Evolutionary conservation across 2,888 invertebrate genomes (phyloP).

Genomic region (Deilephila porcellus): DNA sequence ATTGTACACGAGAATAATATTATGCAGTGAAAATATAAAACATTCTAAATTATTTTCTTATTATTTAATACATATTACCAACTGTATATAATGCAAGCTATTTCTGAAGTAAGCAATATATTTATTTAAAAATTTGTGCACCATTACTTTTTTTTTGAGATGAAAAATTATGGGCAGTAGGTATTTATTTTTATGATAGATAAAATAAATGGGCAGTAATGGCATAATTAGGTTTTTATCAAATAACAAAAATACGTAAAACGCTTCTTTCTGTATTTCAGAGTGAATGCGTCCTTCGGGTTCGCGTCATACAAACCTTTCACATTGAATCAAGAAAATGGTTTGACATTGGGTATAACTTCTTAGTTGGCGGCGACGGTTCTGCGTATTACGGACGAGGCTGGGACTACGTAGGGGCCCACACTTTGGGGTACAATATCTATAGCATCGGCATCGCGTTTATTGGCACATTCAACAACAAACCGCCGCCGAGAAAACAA

Average conservation of each 20-base stretch:
- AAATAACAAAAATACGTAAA: not conserved
- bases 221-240: not conserved
- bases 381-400: slow-evolving; percentile 89
- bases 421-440: slow-evolving; percentile 87
- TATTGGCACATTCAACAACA: slow-evolving; percentile 88
- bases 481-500: slow-evolving; percentile 79
- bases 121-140: too few relatives aligned
- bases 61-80: too few relatives aligned
- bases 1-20: too few relatives aligned
- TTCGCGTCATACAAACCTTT: slow-evolving; percentile 87
- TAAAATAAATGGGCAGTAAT: not conserved
- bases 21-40: too few relatives aligned
- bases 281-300: slow-evolving; percentile 85
- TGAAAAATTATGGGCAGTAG: too few relatives aligned
- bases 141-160: too few relatives aligned
- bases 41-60: too few relatives aligned
- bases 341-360: slow-evolving; percentile 91
- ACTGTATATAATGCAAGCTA: too few relatives aligned
- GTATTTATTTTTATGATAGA: too few relatives aligned
- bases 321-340: slow-evolving; percentile 88
- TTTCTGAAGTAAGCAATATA: too few relatives aligned
- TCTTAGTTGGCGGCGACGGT: slow-evolving; percentile 92
- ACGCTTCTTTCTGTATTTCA: slow-evolving; percentile 54
- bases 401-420: slow-evolving; percentile 90
- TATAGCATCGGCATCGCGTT: slow-evolving; percentile 89